A percentile compares a stretch with the other conserved stretches of the same genome.
Conservation (phyloP, 2,797 vertebrate genomes). For the Gila robusta region DNA sequence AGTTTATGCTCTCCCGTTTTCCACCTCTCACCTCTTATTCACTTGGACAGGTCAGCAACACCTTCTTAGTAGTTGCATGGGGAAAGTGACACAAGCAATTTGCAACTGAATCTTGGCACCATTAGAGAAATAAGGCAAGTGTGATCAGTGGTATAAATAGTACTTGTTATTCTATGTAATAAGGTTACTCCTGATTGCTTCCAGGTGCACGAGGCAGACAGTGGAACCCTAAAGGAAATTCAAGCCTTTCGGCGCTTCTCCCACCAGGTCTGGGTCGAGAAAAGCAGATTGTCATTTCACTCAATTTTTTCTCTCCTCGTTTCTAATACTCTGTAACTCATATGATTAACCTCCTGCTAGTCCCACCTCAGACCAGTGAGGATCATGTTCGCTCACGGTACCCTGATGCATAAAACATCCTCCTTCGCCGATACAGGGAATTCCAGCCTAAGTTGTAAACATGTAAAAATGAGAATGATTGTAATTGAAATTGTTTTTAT, state of each 20-base stretch:
- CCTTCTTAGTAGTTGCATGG: constrained; percentile 55
- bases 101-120: constrained; percentile 54
- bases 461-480: constrained; percentile 43
- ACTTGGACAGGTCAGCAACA: constrained; percentile 59
- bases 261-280: constrained; percentile 41
- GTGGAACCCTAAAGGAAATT: constrained; percentile 51
- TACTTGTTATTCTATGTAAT: constrained; percentile 59
- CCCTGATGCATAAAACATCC: constrained; percentile 51
- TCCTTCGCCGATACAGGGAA: constrained; percentile 8
- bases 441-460: constrained; percentile 53
- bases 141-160: constrained; percentile 59
- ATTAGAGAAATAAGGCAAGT: constrained; percentile 54
- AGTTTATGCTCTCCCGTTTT: not conserved
- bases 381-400: constrained; percentile 44
- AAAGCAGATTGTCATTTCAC: constrained; percentile 52
- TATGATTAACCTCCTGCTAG: constrained; percentile 58
- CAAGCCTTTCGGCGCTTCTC: constrained; percentile 47
- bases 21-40: constrained; percentile 51
- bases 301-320: constrained; percentile 27
- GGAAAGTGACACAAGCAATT: constrained; percentile 60
- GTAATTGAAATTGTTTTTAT: constrained; percentile 54
- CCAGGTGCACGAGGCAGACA: constrained; percentile 59
- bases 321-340: constrained; percentile 44
- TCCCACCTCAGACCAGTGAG: constrained; percentile 28
- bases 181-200: constrained; percentile 59